Conservation (phyloP, 2,888 invertebrate genomes). For the Chymomyza caudatula region DNA sequence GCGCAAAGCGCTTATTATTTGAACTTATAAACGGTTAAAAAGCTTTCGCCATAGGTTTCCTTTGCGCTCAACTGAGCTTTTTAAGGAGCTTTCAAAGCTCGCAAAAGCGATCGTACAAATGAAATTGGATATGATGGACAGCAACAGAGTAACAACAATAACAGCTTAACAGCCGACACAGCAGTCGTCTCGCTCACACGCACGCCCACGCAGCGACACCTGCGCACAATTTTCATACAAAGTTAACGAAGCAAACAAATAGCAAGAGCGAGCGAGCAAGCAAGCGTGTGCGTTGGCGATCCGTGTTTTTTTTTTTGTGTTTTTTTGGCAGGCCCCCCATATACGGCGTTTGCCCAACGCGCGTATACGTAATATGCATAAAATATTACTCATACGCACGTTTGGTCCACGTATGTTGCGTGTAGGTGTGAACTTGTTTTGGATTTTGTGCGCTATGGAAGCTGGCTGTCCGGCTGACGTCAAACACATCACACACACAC, state of each 20-base stretch:
- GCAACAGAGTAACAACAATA: neutral
- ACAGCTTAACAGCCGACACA: neutral
- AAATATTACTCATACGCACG: slow-evolving; percentile 63
- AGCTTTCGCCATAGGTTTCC: neutral
- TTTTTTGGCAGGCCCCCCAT: slow-evolving; percentile 42
- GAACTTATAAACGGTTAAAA: too few relatives aligned
- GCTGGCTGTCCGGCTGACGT: neutral
- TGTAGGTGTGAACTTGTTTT: slow-evolving; percentile 14
- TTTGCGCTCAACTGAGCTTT: too few relatives aligned
- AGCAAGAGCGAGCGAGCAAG: neutral
- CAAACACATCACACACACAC: slow-evolving; percentile 1
- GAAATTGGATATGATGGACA: slow-evolving; percentile 33
- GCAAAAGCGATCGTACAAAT: slow-evolving; percentile 6
- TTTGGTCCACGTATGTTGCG: neutral
- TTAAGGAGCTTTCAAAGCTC: too few relatives aligned
- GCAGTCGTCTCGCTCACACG: slow-evolving; percentile 10
- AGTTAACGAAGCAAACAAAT: neutral
- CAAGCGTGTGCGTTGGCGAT: neutral
- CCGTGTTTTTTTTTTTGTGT: neutral
- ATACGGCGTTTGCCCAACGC: slow-evolving; percentile 50
- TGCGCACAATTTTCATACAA: neutral
- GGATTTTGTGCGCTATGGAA: slow-evolving; percentile 1
- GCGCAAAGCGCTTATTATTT: too few relatives aligned
- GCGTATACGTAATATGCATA: slow-evolving; percentile 60
- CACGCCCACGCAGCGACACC: slow-evolving; percentile 31